These are phyloP conservation scores for Potamilus streckersoni DNA, from an alignment of 1,140 invertebrate genomes.

Conservation along the genomic window DNA sequence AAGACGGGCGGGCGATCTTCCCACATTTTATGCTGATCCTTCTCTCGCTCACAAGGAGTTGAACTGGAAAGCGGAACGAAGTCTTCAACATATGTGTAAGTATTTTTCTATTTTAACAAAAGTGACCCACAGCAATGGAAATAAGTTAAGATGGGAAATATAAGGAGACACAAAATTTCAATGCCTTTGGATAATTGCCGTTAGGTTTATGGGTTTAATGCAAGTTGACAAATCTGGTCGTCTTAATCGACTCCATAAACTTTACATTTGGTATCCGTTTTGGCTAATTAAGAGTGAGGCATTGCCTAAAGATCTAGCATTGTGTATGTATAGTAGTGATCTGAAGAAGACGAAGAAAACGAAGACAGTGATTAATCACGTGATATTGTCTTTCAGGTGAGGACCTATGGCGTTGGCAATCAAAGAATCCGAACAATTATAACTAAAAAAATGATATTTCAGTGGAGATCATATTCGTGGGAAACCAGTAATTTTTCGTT, in stretches of 20 bases:
- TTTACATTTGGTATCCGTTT: too few species aligned
- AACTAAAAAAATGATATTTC: too few species aligned
- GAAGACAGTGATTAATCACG: neutral
- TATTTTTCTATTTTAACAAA: slow-evolving; percentile 1
- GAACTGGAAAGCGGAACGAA: slow-evolving; percentile 83
- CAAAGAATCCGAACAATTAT: too few species aligned
- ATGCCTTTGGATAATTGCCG: too few species aligned
- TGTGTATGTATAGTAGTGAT: neutral
- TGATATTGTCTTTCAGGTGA: slow-evolving; percentile 72
- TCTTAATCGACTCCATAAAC: too few species aligned
- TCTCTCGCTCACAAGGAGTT: slow-evolving; percentile 79
- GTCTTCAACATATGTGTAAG: slow-evolving; percentile 87
- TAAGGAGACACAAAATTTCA: too few species aligned
- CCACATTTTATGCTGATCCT: slow-evolving; percentile 86
- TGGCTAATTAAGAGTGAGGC: neutral
- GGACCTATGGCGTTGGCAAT: slow-evolving; percentile 85
- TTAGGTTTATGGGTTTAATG: too few species aligned
- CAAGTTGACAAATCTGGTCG: too few species aligned
- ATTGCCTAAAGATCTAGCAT: neutral
- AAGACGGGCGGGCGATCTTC: slow-evolving; percentile 84
- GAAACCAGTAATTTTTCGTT: too few species aligned
- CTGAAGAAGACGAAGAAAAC: neutral
- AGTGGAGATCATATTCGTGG: too few species aligned
- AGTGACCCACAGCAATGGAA: too few species aligned
- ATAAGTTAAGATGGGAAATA: too few species aligned